These are phyloP conservation scores for Athalia cordata DNA, from an alignment of 2,888 invertebrate genomes.

Conservation along the genomic window DNA sequence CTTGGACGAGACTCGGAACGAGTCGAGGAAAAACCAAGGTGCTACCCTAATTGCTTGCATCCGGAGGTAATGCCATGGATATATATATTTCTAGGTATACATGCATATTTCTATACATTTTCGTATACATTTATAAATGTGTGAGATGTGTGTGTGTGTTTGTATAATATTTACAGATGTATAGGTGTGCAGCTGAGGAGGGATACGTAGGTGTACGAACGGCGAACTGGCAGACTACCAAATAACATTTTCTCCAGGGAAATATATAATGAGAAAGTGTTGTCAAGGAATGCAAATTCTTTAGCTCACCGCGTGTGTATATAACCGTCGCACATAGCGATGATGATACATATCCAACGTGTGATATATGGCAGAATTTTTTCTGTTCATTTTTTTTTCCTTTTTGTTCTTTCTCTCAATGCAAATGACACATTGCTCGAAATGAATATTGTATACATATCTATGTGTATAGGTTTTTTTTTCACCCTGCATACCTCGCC, in stretches of 20 bases:
- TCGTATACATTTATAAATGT: not conserved
- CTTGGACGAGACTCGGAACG: constrained; percentile 15
- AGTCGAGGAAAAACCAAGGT: constrained; percentile 42
- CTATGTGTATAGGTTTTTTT: too few relatives aligned
- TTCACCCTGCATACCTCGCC: too few relatives aligned
- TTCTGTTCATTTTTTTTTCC: too few relatives aligned
- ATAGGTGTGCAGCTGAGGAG: too few relatives aligned
- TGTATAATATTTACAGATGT: too few relatives aligned
- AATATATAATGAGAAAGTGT: constrained; percentile 37
- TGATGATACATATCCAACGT: too few relatives aligned
- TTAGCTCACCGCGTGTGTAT: not conserved
- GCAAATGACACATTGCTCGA: too few relatives aligned
- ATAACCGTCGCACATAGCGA: too few relatives aligned
- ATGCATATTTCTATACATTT: not conserved
- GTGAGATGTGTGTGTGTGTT: too few relatives aligned
- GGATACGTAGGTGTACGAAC: not conserved
- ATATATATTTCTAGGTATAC: not conserved
- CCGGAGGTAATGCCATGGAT: constrained; percentile 30
- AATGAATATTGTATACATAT: too few relatives aligned
- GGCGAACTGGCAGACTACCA: constrained; percentile 18
- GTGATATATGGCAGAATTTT: too few relatives aligned
- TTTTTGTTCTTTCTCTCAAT: too few relatives aligned
- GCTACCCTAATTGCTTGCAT: constrained; percentile 44
- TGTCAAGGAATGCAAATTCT: constrained; percentile 38
- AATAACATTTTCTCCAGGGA: constrained; percentile 25